Evolutionary conservation across 2,797 vertebrate species (phyloP).

Genomic region (Cetoscarus ocellatus): DNA sequence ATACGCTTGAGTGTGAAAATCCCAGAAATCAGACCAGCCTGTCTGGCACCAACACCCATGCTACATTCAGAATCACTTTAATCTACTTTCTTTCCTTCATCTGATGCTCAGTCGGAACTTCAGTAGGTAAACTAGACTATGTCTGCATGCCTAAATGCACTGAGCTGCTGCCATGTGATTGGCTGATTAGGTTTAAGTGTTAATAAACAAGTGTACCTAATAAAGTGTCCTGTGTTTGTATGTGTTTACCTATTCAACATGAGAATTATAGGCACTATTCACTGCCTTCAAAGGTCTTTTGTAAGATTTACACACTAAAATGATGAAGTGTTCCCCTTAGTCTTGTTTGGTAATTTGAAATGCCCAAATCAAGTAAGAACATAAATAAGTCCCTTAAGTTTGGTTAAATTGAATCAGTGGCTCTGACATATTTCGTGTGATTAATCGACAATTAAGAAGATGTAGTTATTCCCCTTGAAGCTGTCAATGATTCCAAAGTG

Average conservation of each 20-base stretch:
- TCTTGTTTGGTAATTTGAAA: neutral
- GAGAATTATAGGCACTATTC: neutral
- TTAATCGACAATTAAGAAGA: slow-evolving; percentile 23
- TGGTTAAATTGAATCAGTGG: slow-evolving; percentile 12
- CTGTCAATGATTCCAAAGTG: slow-evolving; percentile 29
- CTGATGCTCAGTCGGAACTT: no score
- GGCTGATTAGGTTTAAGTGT: no score
- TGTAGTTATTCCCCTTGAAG: slow-evolving; percentile 13
- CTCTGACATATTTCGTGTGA: slow-evolving; percentile 12
- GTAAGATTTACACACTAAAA: neutral
- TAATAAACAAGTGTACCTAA: no score
- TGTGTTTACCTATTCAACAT: neutral
- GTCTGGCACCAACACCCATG: no score
- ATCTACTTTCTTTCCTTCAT: no score
- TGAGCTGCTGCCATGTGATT: no score
- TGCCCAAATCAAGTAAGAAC: slow-evolving; percentile 4
- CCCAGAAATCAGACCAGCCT: no score
- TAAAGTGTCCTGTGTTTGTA: no score
- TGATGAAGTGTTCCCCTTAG: neutral
- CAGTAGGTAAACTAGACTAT: no score
- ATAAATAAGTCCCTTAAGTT: slow-evolving; percentile 8
- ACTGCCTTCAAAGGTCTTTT: neutral
- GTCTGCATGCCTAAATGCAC: no score
- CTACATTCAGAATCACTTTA: no score
- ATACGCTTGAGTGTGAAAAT: no score